Evolutionary conservation across 2,888 invertebrate species (phyloP).

Genomic region (Stenchaetothrips biformis): DNA sequence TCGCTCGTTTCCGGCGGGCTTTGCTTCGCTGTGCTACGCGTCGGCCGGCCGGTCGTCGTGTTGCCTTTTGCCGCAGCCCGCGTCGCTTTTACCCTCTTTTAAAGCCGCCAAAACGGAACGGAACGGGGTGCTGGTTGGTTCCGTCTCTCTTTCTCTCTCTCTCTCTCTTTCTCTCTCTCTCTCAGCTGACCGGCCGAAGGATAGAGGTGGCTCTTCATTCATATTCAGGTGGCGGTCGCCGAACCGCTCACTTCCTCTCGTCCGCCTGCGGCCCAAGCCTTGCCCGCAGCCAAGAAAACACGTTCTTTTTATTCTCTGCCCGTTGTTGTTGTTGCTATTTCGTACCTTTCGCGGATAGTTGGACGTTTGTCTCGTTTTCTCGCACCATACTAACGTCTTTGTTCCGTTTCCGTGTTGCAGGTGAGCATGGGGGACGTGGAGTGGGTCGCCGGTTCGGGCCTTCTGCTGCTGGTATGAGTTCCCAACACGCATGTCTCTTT

Average conservation of each 20-base stretch:
- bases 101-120: no score
- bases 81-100: background rate
- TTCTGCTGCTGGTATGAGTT: no score
- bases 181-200: no score
- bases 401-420: background rate
- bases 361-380: background rate
- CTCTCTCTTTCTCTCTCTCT: no score
- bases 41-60: background rate
- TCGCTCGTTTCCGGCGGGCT: constrained; percentile 1
- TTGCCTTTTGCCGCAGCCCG: background rate
- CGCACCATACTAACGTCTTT: background rate
- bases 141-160: no score
- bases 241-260: background rate
- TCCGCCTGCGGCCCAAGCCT: background rate
- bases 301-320: no score
- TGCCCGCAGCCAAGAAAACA: no score
- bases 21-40: background rate
- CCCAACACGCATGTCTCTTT: no score
- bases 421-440: background rate
- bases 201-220: background rate
- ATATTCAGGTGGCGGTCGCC: background rate
- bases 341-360: no score
- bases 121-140: no score
- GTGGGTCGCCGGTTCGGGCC: background rate
- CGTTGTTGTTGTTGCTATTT: no score